These are phyloP conservation scores for Elephas maximus DNA, from an alignment of 2,113 vertebrate species.

Conservation along the genomic window DNA sequence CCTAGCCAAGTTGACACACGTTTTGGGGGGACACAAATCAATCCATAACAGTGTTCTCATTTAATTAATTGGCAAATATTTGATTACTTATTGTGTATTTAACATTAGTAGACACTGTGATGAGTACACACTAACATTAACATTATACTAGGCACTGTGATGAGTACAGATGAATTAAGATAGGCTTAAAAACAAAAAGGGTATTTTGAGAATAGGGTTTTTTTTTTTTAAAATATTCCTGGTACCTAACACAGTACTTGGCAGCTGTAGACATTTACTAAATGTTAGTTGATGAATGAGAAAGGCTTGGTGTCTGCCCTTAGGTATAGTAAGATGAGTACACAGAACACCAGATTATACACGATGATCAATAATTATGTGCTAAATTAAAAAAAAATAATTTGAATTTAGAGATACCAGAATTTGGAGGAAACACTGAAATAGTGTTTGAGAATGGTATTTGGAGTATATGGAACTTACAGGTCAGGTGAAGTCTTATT, in stretches of 20 bases:
- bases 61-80: constrained; percentile 16
- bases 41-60: not conserved
- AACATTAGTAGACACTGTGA: not conserved
- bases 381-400: not conserved
- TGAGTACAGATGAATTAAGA: constrained; percentile 17
- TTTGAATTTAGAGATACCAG: not conserved
- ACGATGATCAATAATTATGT: not conserved
- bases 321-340: not conserved
- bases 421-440: constrained; percentile 25
- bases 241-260: not conserved
- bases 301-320: not conserved
- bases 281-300: not conserved
- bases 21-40: no score
- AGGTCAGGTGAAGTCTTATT: not conserved
- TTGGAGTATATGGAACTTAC: not conserved
- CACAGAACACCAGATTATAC: not conserved
- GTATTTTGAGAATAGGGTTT: not conserved
- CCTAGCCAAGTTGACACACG: no score
- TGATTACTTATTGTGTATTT: not conserved
- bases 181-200: not conserved
- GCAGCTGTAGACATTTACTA: not conserved
- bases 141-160: not conserved
- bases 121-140: not conserved
- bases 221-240: constrained; percentile 39
- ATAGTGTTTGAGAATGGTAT: not conserved